Conservation (phyloP, 2,888 invertebrate genomes). For the Oscheius myriophilus region DNA sequence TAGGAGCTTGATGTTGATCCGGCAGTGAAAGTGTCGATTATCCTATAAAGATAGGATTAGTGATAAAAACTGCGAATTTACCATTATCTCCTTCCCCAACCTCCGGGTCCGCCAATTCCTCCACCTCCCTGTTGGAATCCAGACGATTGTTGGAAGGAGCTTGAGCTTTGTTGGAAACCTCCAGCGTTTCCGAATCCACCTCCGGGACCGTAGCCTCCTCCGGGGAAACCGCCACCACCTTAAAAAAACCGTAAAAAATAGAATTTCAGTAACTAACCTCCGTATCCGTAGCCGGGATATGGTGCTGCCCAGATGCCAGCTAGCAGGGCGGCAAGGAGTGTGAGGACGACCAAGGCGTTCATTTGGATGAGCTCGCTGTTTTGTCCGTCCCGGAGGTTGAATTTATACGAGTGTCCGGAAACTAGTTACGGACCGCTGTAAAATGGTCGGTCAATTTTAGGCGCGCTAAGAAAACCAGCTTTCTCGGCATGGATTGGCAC, state of each 20-base stretch:
- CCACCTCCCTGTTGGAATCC: constrained; percentile 12
- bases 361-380: neutral
- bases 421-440: no score
- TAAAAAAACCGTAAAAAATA: neutral
- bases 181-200: neutral
- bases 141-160: constrained; percentile 1
- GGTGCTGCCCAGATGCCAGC: neutral
- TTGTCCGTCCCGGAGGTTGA: no score
- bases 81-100: no score
- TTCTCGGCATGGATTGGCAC: no score
- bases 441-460: no score
- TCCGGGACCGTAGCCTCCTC: constrained; percentile 10
- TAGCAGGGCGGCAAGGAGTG: neutral
- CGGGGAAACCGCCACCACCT: neutral
- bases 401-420: no score
- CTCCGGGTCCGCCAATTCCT: no score
- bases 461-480: no score
- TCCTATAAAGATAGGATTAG: no score
- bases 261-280: neutral
- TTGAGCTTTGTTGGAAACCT: neutral
- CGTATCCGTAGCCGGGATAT: constrained; percentile 5
- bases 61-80: no score
- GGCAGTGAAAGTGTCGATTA: no score
- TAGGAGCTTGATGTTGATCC: no score
- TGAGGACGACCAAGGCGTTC: neutral